Evolutionary conservation across 2,888 invertebrate species (phyloP).

Genomic region (Marronus borbonicus): DNA sequence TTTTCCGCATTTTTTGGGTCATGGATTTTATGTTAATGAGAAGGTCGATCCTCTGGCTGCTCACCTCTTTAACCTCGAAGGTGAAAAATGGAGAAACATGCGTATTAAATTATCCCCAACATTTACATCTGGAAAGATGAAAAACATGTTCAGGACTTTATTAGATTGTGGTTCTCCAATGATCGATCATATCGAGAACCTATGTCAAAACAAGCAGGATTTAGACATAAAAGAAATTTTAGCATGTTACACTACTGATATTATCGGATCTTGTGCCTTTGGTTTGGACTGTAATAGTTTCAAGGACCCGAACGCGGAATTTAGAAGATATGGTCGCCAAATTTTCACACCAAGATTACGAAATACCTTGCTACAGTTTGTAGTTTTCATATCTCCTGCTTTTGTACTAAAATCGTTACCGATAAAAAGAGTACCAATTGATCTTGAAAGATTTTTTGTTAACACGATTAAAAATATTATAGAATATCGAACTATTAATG

Average conservation of each 20-base stretch:
- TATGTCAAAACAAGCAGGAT: neutral
- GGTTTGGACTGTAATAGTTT: slow-evolving; percentile 47
- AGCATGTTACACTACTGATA: slow-evolving; percentile 48
- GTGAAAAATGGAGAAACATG: slow-evolving; percentile 34
- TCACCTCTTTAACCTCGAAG: slow-evolving; percentile 25
- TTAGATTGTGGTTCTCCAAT: slow-evolving; percentile 27
- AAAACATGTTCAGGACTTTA: slow-evolving; percentile 37
- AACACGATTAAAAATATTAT: no score
- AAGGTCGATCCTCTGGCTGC: slow-evolving; percentile 26
- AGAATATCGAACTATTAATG: no score
- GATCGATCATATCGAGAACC: neutral
- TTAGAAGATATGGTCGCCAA: slow-evolving; percentile 31
- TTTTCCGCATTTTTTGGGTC: slow-evolving; percentile 75
- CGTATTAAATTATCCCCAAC: slow-evolving; percentile 41
- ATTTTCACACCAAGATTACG: slow-evolving; percentile 10
- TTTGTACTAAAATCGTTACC: neutral
- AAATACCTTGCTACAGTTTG: slow-evolving; percentile 32
- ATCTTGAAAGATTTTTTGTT: no score
- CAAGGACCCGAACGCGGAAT: slow-evolving; percentile 36
- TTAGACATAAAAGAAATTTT: slow-evolving; percentile 46
- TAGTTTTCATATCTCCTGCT: slow-evolving; percentile 40
- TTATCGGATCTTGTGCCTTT: slow-evolving; percentile 46
- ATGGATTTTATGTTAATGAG: slow-evolving; percentile 66
- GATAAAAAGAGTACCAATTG: neutral
- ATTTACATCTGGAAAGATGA: slow-evolving; percentile 46